Base-by-base conservation (phyloP, 2,797 vertebrate genomes). In the Ctenopoma kingsleyae region DNA sequence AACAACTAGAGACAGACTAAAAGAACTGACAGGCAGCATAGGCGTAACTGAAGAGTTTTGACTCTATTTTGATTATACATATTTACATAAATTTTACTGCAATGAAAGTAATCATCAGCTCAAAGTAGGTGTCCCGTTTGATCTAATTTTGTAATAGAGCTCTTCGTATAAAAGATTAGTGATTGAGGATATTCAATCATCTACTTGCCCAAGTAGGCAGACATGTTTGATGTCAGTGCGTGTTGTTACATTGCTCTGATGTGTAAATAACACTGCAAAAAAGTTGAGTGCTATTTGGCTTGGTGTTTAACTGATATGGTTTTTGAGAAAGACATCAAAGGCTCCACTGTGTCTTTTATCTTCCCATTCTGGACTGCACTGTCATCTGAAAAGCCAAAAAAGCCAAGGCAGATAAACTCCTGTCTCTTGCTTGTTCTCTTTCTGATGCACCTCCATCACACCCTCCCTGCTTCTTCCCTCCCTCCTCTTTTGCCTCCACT, bases 261-360 rank as follows among this genome's bases (percentile, higher is more conserved):
- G 82, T 87, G 82, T 74, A 78, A 89, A 89, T 76, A 78, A 63
- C 50, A 67, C 40, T 12, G 73, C 58, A 41, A 57, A 66, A 74
- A 75, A 76, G 69, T 71, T 64, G 71, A 81, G 75, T 60, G 70
- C 63, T 78, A 78, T 81, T 84, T 82, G 64, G 69, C 81, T 76
- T 74, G 76, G 76, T 74, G 70, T 87, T 85, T 79, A 84, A 85
- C 83, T 78, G 79, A 85, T 63, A 69, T 20, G 61, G 71, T 83
- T 59, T 85, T 71, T 76, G 57, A 76, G 74, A 70, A 75, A 49
- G 25, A 85, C 83, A 84, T 88, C 76, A 90, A 89, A 88, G 67
- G 15, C 13, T 69, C 17, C 38, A 15, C 19, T 48, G n/a, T 67
- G 57, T 80, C 81, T 87, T 89, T 87, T 85, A 88, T 88, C 80